Conservation (phyloP, 2,888 invertebrate species). For the Scelioninae gen. 2 region DNA sequence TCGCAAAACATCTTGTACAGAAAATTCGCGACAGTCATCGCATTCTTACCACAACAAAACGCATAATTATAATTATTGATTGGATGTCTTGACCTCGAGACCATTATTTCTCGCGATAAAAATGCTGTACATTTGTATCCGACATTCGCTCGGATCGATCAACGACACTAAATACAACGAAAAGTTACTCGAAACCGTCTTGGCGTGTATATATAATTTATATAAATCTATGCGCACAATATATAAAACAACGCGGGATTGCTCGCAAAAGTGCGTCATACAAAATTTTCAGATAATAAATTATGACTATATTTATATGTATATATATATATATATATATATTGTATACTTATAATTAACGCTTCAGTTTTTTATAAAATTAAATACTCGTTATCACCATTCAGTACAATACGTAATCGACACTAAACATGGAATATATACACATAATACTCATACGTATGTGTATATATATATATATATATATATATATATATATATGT, state of each 20-base stretch:
- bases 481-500: slow-evolving; percentile 11
- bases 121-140: slow-evolving; percentile 21
- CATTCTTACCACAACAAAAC: slow-evolving; percentile 45
- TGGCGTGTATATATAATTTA: background rate
- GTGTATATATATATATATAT: slow-evolving; percentile 17
- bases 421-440: slow-evolving; percentile 48
- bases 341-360: slow-evolving; percentile 30
- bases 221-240: slow-evolving; percentile 31
- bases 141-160: slow-evolving; percentile 14
- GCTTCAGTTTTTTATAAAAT: slow-evolving; percentile 44
- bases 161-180: slow-evolving; percentile 24
- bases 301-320: slow-evolving; percentile 21
- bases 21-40: slow-evolving; percentile 48
- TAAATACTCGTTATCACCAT: slow-evolving; percentile 57
- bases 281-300: slow-evolving; percentile 37
- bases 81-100: slow-evolving; percentile 46
- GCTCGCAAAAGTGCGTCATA: slow-evolving; percentile 23
- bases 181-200: background rate
- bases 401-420: slow-evolving; percentile 46
- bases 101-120: slow-evolving; percentile 40
- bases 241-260: slow-evolving; percentile 24
- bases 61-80: slow-evolving; percentile 48
- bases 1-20: slow-evolving; percentile 43
- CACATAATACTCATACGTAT: no score
- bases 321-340: slow-evolving; percentile 5